Evolutionary conservation across 2,888 invertebrate genomes (phyloP).

Genomic region (Volucella bombylans): DNA sequence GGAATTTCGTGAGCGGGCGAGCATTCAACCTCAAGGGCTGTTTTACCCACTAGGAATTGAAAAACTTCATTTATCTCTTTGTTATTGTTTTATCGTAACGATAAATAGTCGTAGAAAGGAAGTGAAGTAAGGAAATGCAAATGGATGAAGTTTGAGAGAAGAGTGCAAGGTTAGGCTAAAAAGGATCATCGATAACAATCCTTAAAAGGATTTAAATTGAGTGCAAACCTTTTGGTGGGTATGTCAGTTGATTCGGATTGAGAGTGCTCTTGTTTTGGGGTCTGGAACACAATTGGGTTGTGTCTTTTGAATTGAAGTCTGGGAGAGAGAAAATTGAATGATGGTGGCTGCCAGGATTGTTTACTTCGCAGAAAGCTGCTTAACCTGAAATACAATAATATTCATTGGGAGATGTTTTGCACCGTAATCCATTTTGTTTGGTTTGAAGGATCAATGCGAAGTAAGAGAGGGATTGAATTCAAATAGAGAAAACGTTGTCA

Average conservation of each 20-base stretch:
- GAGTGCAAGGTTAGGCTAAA: slow-evolving; percentile 8
- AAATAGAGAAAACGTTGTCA: too few relatives aligned
- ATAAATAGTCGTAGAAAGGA: background rate
- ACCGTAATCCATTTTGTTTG: too few relatives aligned
- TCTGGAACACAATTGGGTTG: slow-evolving; percentile 19
- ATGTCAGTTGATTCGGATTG: background rate
- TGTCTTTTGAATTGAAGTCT: slow-evolving; percentile 10
- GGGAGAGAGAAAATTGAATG: background rate
- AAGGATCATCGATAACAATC: slow-evolving; percentile 52
- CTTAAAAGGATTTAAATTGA: slow-evolving; percentile 62
- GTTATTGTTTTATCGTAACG: slow-evolving; percentile 53
- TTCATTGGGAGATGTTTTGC: too few relatives aligned
- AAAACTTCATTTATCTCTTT: slow-evolving; percentile 64
- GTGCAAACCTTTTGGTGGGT: slow-evolving; percentile 43
- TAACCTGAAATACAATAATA: too few relatives aligned
- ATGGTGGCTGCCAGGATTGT: too few relatives aligned
- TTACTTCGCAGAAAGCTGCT: too few relatives aligned
- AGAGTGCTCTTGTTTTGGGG: background rate
- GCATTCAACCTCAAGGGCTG: background rate
- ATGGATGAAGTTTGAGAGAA: background rate
- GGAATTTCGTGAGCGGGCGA: slow-evolving; percentile 11
- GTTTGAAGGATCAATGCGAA: too few relatives aligned
- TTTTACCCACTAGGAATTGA: background rate
- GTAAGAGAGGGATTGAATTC: too few relatives aligned
- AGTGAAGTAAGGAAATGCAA: slow-evolving; percentile 6